Evolutionary conservation across 2,888 invertebrate genomes (phyloP).

Genomic region (Perizoma flavofasciatum): DNA sequence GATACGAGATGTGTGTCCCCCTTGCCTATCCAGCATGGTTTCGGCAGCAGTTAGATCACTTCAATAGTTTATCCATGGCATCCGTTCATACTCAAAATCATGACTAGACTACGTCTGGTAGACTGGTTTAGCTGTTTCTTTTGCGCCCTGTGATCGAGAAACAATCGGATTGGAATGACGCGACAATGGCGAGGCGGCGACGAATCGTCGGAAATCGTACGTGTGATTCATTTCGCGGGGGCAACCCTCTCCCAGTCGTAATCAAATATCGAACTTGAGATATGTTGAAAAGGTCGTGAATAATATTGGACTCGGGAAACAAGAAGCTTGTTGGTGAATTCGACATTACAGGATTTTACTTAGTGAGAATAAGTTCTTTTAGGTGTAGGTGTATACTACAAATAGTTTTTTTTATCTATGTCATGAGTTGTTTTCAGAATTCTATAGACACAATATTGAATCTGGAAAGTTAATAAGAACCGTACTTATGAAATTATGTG

Average conservation of each 20-base stretch:
- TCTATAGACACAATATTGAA: not conserved
- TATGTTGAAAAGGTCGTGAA: not conserved
- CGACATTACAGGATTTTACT: not conserved
- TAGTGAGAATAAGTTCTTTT: not conserved
- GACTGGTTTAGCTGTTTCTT: conserved; percentile 12
- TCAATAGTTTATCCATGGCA: not conserved
- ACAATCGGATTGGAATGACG: conserved; percentile 20
- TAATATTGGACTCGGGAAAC: not conserved
- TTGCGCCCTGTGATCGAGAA: not conserved
- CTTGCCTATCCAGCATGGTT: conserved; percentile 5
- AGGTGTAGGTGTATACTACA: too few species aligned
- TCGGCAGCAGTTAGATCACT: conserved; percentile 7
- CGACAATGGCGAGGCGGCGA: conserved; percentile 4
- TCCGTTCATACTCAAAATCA: not conserved
- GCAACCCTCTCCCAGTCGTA: conserved; percentile 13
- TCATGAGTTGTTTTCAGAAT: too few species aligned
- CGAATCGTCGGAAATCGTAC: conserved; percentile 26
- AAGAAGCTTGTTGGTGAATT: too few species aligned
- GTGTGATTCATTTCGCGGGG: conserved; percentile 26
- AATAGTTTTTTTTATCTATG: too few species aligned
- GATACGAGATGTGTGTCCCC: conserved; percentile 14
- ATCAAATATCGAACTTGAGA: conserved; percentile 15
- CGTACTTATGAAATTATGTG: too few species aligned
- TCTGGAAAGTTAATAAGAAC: too few species aligned
- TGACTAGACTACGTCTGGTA: not conserved